Base-by-base conservation (phyloP, 2,888 invertebrate genomes). In the Drosophila macrospina region DNA sequence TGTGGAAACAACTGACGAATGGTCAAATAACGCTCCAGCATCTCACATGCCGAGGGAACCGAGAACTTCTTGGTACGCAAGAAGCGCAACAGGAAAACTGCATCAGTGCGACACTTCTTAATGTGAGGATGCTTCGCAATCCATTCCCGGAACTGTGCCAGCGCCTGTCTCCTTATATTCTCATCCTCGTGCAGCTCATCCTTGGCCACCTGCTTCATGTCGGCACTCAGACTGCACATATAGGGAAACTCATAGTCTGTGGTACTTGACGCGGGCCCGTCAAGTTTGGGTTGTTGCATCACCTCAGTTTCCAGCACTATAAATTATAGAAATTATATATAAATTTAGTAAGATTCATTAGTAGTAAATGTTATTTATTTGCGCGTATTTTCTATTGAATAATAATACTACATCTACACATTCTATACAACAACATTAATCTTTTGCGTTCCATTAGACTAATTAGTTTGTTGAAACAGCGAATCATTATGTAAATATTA, bases 51-150 rank as follows among this genome's bases (percentile, higher is more conserved):
- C 90, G 96, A 94, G 0, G 96, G 96, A 16, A 98, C 94, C 34
- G 96, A 96, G 92, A 96, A 98, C 91, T 97, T 98, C 92, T 97
- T 97, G 42, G 96, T 96, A 37, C 97, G 94, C 11, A 98, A 94
- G 87, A 98, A 98, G 45, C 97, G 94, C 41, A 98, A 93, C 13
- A 97, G 93, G 90, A 98, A 98, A 6, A 95, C 94, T 0, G 96
- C 92, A 90, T 97, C 97, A 94, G 96, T 96, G 70, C 97, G 94
- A 91, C 97, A 97, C 85, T 94, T 95, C 84, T 94, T 96, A 76
- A 97, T 97, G 60, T 95, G 94, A 0, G 96, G 96, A 92, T 97
- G 97, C 91, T 97, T 97, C 50, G 93, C 93, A 73, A 97, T 96
- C 94, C 97, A 97, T 78, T 97, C 95, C 55, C 96, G 93, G 93